Conservation (phyloP, 1,140 invertebrate genomes). For the Bactericera cockerelli region DNA sequence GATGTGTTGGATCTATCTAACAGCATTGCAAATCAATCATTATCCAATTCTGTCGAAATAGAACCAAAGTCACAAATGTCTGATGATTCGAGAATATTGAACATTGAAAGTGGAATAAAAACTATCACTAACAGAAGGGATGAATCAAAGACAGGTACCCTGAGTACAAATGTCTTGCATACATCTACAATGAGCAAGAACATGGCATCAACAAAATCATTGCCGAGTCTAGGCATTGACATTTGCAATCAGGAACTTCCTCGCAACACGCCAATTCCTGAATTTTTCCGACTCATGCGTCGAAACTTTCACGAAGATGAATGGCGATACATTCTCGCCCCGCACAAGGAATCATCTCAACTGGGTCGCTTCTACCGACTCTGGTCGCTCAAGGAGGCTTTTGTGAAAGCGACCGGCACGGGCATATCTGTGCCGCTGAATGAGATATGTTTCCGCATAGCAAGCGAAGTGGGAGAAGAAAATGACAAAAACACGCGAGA, state of each 20-base stretch:
- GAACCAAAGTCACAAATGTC: too few relatives aligned
- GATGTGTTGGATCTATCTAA: too few relatives aligned
- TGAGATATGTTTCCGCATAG: constrained; percentile 55
- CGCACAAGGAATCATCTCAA: constrained; percentile 35
- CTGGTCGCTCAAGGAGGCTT: constrained; percentile 93
- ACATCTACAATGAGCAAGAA: too few relatives aligned
- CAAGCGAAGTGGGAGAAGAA: constrained; percentile 31
- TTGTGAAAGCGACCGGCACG: constrained; percentile 76
- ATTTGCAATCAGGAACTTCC: constrained; percentile 56
- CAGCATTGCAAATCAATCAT: too few relatives aligned
- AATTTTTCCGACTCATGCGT: constrained; percentile 78
- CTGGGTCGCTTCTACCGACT: constrained; percentile 63
- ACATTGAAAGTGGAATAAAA: too few relatives aligned
- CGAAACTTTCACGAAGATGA: constrained; percentile 62
- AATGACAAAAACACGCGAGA: too few relatives aligned
- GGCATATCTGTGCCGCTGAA: constrained; percentile 65
- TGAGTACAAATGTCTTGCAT: too few relatives aligned
- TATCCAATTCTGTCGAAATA: too few relatives aligned
- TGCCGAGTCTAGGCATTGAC: constrained; percentile 42
- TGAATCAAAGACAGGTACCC: too few relatives aligned
- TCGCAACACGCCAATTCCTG: constrained; percentile 41
- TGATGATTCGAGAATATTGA: too few relatives aligned
- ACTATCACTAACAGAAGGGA: too few relatives aligned
- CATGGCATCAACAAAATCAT: too few relatives aligned
- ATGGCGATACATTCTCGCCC: constrained; percentile 53